Conservation (phyloP, 1,140 invertebrate genomes). For the Lycorma delicatula region DNA sequence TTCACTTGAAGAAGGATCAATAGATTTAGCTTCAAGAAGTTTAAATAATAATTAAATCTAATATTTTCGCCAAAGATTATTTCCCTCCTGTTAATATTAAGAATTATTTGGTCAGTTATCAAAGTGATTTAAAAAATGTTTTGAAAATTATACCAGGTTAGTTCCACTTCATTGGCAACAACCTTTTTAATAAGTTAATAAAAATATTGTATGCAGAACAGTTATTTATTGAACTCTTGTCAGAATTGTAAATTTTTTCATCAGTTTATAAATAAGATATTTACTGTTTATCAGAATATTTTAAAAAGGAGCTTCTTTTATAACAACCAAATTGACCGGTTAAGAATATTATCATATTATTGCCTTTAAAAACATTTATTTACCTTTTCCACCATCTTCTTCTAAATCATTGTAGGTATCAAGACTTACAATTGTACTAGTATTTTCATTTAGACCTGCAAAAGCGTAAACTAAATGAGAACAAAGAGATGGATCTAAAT, state of each 20-base stretch:
- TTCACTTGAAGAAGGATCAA: too few relatives aligned
- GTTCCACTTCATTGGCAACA: too few relatives aligned
- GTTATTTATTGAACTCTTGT: background rate
- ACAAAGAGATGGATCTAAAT: constrained; percentile 69
- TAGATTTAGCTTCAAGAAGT: too few relatives aligned
- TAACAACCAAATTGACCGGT: background rate
- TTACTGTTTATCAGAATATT: background rate
- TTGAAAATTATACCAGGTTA: too few relatives aligned
- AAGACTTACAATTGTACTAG: constrained; percentile 52
- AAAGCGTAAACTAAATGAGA: constrained; percentile 85
- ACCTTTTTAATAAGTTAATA: too few relatives aligned
- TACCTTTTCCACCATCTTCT: constrained; percentile 53
- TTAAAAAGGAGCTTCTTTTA: background rate
- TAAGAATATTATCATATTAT: background rate
- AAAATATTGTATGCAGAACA: too few relatives aligned
- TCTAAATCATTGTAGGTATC: constrained; percentile 47
- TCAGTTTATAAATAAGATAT: background rate
- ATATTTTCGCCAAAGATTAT: too few relatives aligned
- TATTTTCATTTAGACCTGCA: constrained; percentile 59
- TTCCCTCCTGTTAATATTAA: too few relatives aligned
- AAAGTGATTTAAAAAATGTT: too few relatives aligned
- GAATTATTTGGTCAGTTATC: too few relatives aligned
- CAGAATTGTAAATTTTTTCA: background rate
- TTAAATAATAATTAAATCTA: too few relatives aligned
- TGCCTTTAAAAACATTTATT: too few relatives aligned